Percentiles rank a stretch among this genome's conserved stretches.
phyloP scores from a whole-genome alignment of 2,797 vertebrate genomes.

The Lithobates pipiens region DNA sequence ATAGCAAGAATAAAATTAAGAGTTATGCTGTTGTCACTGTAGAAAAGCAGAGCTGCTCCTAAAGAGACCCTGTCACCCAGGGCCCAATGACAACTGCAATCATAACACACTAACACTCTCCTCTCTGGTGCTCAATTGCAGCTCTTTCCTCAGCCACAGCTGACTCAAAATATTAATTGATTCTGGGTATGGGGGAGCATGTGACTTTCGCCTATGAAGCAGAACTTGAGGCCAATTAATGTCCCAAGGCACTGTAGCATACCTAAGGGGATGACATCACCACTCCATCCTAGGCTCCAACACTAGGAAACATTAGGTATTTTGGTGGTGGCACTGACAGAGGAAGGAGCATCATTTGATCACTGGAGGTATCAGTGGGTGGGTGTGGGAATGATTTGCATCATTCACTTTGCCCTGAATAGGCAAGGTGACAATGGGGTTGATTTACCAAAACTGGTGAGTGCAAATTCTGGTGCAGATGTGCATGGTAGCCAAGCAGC shows the following conservation, averaged over 20 bases:
- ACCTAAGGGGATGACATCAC: not conserved
- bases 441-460: too few relatives aligned
- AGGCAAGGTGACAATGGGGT: too few relatives aligned
- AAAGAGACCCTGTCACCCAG: not conserved
- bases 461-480: too few relatives aligned
- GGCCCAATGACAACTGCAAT: not conserved
- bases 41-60: not conserved
- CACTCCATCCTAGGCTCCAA: not conserved
- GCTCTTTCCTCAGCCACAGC: not conserved
- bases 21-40: not conserved
- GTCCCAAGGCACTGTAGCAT: too few relatives aligned
- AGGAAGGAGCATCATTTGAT: not conserved
- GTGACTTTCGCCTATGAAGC: not conserved
- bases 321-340: not conserved
- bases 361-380: too few relatives aligned
- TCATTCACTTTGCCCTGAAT: too few relatives aligned
- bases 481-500: too few relatives aligned
- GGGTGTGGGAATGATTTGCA: too few relatives aligned
- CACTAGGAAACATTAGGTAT: not conserved
- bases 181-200: not conserved
- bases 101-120: not conserved
- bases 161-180: not conserved
- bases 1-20: not conserved
- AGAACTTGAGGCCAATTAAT: not conserved
- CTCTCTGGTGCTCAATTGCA: not conserved